Evolutionary conservation across 2,888 invertebrate species (phyloP).

Genomic region (Scelioninae gen. 2): DNA sequence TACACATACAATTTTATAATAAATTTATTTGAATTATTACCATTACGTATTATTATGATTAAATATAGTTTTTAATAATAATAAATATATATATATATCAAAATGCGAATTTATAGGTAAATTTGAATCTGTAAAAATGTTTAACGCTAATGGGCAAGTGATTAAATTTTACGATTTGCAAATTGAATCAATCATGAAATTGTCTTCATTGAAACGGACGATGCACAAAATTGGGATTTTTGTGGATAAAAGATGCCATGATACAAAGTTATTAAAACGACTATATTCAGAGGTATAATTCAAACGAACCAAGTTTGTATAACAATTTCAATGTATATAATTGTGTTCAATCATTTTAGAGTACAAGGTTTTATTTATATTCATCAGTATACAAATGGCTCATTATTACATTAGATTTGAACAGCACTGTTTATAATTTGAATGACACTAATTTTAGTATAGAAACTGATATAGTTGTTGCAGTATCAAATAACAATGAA

Average conservation of each 20-base stretch:
- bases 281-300: constrained; percentile 30
- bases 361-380: constrained; percentile 21
- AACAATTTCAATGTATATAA: too few species aligned
- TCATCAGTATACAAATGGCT: constrained; percentile 60
- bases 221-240: constrained; percentile 31
- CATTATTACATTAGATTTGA: constrained; percentile 60
- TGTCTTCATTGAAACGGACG: constrained; percentile 11
- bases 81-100: too few species aligned
- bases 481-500: constrained; percentile 47
- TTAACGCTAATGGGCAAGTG: neutral
- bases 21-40: too few species aligned
- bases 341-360: constrained; percentile 18
- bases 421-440: constrained; percentile 53
- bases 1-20: too few species aligned
- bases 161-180: constrained; percentile 20
- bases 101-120: too few species aligned
- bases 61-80: too few species aligned
- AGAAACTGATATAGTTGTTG: constrained; percentile 64
- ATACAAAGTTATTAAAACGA: constrained; percentile 8
- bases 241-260: constrained; percentile 22
- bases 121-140: constrained; percentile 18
- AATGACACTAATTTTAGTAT: constrained; percentile 63
- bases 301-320: too few species aligned
- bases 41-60: too few species aligned
- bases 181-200: constrained; percentile 24